Percentiles rank a stretch among this genome's conserved stretches.
These are phyloP conservation scores for Tachystola acroxantha DNA, from an alignment of 2,888 invertebrate species.

Conservation along the genomic window DNA sequence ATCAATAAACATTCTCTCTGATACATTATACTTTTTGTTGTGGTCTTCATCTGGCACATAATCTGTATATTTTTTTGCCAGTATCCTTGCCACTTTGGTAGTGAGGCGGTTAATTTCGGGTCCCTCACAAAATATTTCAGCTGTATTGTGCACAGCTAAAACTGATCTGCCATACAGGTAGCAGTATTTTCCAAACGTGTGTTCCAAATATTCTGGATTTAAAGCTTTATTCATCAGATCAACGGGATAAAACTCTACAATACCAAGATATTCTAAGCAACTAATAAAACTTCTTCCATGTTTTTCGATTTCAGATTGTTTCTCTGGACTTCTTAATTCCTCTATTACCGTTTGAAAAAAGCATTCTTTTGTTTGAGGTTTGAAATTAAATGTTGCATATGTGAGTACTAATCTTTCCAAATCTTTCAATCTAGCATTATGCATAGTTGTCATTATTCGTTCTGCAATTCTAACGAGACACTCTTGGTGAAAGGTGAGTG, in stretches of 20 bases:
- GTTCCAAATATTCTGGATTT: constrained; percentile 74
- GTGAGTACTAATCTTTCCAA: constrained; percentile 83
- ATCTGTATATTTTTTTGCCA: constrained; percentile 80
- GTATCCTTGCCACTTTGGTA: constrained; percentile 55
- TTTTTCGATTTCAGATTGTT: constrained; percentile 74
- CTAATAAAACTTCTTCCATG: constrained; percentile 80
- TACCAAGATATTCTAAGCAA: constrained; percentile 79
- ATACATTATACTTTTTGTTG: constrained; percentile 68
- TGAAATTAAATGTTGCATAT: constrained; percentile 79
- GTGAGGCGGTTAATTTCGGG: constrained; percentile 76
- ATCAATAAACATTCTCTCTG: constrained; percentile 79
- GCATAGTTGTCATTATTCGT: constrained; percentile 65
- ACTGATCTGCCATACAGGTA: constrained; percentile 77
- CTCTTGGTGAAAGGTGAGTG: constrained; percentile 49
- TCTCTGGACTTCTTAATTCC: constrained; percentile 71
- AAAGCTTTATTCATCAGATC: constrained; percentile 79
- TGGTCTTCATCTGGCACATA: constrained; percentile 74
- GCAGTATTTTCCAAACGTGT: constrained; percentile 71
- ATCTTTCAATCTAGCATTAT: constrained; percentile 82
- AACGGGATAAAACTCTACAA: constrained; percentile 74
- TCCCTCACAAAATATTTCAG: constrained; percentile 79
- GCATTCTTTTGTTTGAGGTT: constrained; percentile 58
- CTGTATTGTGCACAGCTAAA: constrained; percentile 79
- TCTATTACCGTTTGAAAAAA: constrained; percentile 55
- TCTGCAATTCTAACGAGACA: constrained; percentile 66